Evolutionary conservation across 2,797 vertebrate genomes (phyloP).

Genomic region (Tenualosa thibaudeaui): DNA sequence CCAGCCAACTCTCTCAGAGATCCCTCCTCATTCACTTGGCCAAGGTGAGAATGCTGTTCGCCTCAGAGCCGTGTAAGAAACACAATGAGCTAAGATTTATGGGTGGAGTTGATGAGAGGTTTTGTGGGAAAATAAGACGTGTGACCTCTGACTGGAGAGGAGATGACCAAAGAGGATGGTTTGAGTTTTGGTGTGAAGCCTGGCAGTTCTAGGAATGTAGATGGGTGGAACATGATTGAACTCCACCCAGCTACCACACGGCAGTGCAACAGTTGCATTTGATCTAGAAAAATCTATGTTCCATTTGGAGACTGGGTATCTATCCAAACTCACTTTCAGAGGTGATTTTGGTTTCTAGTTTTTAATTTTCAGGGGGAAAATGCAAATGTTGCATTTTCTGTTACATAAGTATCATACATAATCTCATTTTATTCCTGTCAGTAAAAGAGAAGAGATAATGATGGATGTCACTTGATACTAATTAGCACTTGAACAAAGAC

Average conservation of each 20-base stretch:
- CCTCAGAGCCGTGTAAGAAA: background rate
- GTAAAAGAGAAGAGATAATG: constrained; percentile 17
- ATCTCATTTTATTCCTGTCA: background rate
- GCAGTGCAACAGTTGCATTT: background rate
- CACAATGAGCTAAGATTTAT: background rate
- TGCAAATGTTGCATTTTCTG: background rate
- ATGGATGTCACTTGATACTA: constrained; percentile 34
- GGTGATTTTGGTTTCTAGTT: background rate
- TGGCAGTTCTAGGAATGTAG: background rate
- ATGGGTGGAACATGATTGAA: constrained; percentile 11
- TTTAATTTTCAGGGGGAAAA: background rate
- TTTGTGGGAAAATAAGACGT: constrained; percentile 18
- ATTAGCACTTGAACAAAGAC: constrained; percentile 39
- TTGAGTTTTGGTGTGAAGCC: constrained; percentile 14
- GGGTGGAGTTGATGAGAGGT: background rate
- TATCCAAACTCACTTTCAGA: constrained; percentile 4
- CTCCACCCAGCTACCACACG: background rate
- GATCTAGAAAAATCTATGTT: background rate
- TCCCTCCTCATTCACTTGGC: background rate
- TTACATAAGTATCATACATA: background rate
- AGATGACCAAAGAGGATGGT: constrained; percentile 24
- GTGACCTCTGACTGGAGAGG: background rate
- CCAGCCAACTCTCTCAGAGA: background rate
- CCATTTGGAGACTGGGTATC: background rate
- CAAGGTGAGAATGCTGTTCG: background rate